Percentiles rank a stretch among this genome's conserved stretches.
Conservation (phyloP, 2,888 invertebrate genomes). For the Dendrolimus pini region DNA sequence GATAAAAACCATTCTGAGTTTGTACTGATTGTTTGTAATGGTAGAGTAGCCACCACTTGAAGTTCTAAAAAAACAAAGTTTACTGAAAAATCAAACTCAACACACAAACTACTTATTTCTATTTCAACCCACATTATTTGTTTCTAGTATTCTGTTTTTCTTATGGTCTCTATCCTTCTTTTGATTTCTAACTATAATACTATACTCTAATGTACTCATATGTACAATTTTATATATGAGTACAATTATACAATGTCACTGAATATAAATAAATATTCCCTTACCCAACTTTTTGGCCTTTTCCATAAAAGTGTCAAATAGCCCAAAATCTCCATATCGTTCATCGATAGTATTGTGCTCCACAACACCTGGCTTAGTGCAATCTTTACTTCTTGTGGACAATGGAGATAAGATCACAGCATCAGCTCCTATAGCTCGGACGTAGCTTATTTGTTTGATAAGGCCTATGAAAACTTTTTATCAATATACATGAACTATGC, state of each 20-base stretch:
- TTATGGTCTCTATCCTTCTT: too few species aligned
- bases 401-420: conserved; percentile 58
- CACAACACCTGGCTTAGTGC: conserved; percentile 86
- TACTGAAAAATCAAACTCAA: too few species aligned
- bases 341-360: conserved; percentile 82
- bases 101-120: too few species aligned
- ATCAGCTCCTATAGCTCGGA: conserved; percentile 57
- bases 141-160: too few species aligned
- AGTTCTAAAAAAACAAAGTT: conserved; percentile 47
- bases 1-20: conserved; percentile 85
- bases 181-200: too few species aligned
- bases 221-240: too few species aligned
- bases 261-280: neutral
- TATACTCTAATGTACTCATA: too few species aligned
- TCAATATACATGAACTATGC: too few species aligned
- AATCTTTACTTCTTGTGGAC: conserved; percentile 61
- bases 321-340: conserved; percentile 81
- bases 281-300: conserved; percentile 66
- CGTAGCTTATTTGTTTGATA: conserved; percentile 56
- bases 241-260: neutral
- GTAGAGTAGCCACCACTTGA: conserved; percentile 52
- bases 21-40: conserved; percentile 76
- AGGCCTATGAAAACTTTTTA: conserved; percentile 32
- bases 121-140: too few species aligned
- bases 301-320: conserved; percentile 74